A percentile compares a stretch with the other conserved stretches of the same genome.
Evolutionary conservation across 2,797 vertebrate genomes (phyloP).

Genomic region (Hirundo rustica): DNA sequence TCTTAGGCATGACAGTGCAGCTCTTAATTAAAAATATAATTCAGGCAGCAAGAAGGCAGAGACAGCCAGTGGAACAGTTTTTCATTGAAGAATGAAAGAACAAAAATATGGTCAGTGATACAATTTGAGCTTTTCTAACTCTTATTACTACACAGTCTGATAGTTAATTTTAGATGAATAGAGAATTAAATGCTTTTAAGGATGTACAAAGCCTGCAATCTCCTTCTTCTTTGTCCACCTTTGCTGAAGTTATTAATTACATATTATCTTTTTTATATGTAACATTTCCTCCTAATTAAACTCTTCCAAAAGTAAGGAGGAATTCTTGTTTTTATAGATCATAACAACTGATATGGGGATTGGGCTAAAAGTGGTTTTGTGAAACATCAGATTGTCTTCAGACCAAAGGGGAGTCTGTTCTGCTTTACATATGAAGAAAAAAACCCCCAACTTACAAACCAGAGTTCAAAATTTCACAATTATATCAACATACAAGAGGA

Average conservation of each 20-base stretch:
- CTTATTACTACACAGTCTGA: background rate
- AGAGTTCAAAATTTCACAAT: background rate
- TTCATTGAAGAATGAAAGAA: slow-evolving; percentile 12
- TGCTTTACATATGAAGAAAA: rapidly evolving
- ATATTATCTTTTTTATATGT: background rate
- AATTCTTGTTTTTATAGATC: background rate
- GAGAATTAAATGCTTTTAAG: background rate
- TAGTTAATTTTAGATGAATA: slow-evolving; percentile 43
- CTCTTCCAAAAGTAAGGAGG: background rate
- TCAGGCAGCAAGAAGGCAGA: background rate
- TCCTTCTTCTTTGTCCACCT: slow-evolving; percentile 40
- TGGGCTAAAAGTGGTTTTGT: background rate
- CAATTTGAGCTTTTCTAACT: slow-evolving; percentile 2
- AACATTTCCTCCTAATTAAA: slow-evolving; percentile 37
- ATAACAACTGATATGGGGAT: background rate
- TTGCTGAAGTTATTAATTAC: slow-evolving; percentile 32
- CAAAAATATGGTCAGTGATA: background rate
- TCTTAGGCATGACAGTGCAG: background rate
- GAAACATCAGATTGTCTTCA: background rate
- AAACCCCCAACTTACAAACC: background rate
- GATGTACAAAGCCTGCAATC: background rate
- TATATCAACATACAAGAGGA: background rate
- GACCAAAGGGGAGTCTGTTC: background rate
- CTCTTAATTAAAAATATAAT: slow-evolving; percentile 17
- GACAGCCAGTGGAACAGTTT: background rate